These are phyloP conservation scores for Tor tambroides DNA, from an alignment of 2,113 vertebrate species.

Conservation along the genomic window DNA sequence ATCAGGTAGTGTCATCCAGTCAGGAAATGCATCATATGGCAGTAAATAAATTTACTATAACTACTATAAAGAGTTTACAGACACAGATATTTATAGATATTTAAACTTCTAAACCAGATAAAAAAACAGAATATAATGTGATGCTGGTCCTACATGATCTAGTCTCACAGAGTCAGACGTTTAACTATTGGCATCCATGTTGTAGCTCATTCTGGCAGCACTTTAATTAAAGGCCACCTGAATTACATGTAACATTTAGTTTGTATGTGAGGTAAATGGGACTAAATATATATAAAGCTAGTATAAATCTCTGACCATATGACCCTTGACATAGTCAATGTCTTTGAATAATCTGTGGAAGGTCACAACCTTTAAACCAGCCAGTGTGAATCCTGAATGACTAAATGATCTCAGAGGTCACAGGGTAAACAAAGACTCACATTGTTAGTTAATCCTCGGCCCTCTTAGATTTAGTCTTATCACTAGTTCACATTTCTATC, in stretches of 20 bases:
- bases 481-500: constrained; percentile 17
- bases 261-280: too few species aligned
- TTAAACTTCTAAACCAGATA: not conserved
- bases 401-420: constrained; percentile 53
- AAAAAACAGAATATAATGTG: not conserved
- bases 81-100: not conserved
- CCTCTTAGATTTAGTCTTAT: constrained; percentile 7
- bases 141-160: too few species aligned
- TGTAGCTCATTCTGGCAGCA: too few species aligned
- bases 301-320: too few species aligned
- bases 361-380: constrained; percentile 32
- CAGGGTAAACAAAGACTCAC: constrained; percentile 11
- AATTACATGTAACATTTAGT: too few species aligned
- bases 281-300: too few species aligned
- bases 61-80: not conserved
- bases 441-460: not conserved
- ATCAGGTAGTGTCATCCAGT: not conserved
- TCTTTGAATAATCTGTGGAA: not conserved
- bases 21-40: too few species aligned
- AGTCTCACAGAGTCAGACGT: too few species aligned
- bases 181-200: too few species aligned
- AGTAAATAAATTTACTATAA: too few species aligned
- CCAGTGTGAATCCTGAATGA: constrained; percentile 29
- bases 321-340: not conserved
- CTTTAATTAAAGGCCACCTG: too few species aligned